Percentiles rank a stretch among this genome's conserved stretches.
Evolutionary conservation across 37 sponge, comb jelly and placozoan species (phyloP).

Genomic region (Crambe crambe): DNA sequence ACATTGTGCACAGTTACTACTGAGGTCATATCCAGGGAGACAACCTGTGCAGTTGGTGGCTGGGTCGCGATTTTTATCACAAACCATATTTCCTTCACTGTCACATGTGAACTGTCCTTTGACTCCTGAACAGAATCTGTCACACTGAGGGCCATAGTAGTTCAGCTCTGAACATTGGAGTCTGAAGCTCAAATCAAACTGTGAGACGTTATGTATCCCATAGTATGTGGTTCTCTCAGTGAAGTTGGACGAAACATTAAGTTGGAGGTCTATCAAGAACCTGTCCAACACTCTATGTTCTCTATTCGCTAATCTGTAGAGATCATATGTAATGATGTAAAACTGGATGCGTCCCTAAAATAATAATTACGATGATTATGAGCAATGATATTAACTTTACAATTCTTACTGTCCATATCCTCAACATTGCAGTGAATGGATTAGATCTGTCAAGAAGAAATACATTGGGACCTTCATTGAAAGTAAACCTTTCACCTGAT

Average conservation of each 20-base stretch:
- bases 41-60: background rate
- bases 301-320: no score
- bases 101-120: background rate
- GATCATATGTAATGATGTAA: background rate
- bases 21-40: background rate
- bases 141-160: background rate
- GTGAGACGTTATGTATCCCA: background rate
- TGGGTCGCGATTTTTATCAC: background rate
- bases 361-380: no score
- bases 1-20: background rate
- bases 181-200: background rate
- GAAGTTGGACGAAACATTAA: background rate
- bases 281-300: background rate
- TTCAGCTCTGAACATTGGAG: slow-evolving; percentile 3
- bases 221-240: background rate
- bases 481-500: no score
- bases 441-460: no score
- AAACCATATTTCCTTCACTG: background rate
- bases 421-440: no score
- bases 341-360: background rate
- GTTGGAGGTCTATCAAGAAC: background rate
- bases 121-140: background rate
- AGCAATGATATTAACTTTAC: no score
- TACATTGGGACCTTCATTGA: no score
- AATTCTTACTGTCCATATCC: no score